These are phyloP conservation scores for Cydia strobilella DNA, from an alignment of 1,140 invertebrate species.

Conservation along the genomic window DNA sequence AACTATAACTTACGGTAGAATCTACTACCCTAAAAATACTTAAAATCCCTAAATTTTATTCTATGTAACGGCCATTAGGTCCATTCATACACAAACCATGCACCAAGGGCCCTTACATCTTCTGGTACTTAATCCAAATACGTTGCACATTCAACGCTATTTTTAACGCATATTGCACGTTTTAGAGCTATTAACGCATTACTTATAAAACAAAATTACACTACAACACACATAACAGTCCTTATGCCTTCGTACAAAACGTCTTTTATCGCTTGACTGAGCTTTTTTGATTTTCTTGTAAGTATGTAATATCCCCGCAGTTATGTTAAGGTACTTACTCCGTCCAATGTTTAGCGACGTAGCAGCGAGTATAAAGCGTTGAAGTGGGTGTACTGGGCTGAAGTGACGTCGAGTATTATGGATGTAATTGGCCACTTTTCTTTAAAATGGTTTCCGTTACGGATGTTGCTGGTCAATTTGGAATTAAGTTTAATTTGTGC, in stretches of 20 bases:
- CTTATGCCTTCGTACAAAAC: background rate
- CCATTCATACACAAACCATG: background rate
- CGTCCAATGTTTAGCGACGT: conserved; percentile 8
- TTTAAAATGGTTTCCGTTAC: conserved; percentile 1
- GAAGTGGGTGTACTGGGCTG: conserved; percentile 5
- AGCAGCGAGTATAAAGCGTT: background rate
- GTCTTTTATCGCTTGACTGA: background rate
- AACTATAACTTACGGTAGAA: too few relatives aligned
- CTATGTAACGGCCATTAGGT: background rate
- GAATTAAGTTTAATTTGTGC: conserved; percentile 17
- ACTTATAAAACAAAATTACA: conserved; percentile 6
- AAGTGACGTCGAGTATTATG: conserved; percentile 15
- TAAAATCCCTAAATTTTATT: too few relatives aligned
- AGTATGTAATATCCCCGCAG: conserved; percentile 20
- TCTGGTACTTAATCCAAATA: conserved; percentile 14
- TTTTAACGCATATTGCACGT: conserved; percentile 22
- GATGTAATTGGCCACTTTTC: conserved; percentile 23
- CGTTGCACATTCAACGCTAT: conserved; percentile 11
- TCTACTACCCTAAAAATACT: too few relatives aligned
- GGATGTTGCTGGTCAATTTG: conserved; percentile 27
- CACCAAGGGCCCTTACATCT: background rate
- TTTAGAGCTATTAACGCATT: conserved; percentile 22
- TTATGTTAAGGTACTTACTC: conserved; percentile 9
- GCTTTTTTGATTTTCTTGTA: background rate
- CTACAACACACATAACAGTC: background rate